Evolutionary conservation across 2,888 invertebrate species (phyloP).

Genomic region (Lysandra bellargus): DNA sequence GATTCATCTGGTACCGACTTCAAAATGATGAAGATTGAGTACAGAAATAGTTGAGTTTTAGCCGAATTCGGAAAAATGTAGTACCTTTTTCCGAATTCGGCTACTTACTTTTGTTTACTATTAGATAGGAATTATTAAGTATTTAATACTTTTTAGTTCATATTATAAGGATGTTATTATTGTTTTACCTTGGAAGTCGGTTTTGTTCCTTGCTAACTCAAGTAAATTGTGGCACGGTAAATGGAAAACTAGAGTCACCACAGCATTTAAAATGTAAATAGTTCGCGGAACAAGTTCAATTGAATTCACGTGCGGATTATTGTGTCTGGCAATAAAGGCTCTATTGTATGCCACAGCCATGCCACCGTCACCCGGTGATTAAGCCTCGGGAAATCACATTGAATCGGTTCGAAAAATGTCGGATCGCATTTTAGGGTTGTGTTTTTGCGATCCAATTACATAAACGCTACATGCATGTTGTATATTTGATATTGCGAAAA

Average conservation of each 20-base stretch:
- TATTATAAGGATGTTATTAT: too few relatives aligned
- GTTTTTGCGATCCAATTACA: background rate
- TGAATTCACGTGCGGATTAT: slow-evolving; percentile 22
- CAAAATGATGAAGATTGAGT: too few relatives aligned
- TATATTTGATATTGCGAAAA: too few relatives aligned
- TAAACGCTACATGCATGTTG: background rate
- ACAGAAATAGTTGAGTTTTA: too few relatives aligned
- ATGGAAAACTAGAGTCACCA: background rate
- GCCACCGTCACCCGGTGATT: slow-evolving; percentile 20
- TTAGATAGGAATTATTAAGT: too few relatives aligned
- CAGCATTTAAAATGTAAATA: slow-evolving; percentile 18
- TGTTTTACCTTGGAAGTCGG: too few relatives aligned
- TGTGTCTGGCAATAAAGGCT: slow-evolving; percentile 18
- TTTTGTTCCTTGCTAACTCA: background rate
- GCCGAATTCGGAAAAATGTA: too few relatives aligned
- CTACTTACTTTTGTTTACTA: too few relatives aligned
- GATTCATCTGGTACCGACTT: too few relatives aligned
- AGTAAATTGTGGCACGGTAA: background rate
- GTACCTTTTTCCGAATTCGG: too few relatives aligned
- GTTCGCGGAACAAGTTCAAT: slow-evolving; percentile 15
- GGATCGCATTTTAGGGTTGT: background rate
- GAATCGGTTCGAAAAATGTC: background rate
- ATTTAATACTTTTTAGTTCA: too few relatives aligned
- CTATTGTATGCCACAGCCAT: slow-evolving; percentile 18
- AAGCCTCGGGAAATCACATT: slow-evolving; percentile 12